Percentiles rank a stretch among this genome's conserved stretches.
Evolutionary conservation across 92 coral and sea anemone species (phyloP).

Genomic region (Zoanthus gigantus): DNA sequence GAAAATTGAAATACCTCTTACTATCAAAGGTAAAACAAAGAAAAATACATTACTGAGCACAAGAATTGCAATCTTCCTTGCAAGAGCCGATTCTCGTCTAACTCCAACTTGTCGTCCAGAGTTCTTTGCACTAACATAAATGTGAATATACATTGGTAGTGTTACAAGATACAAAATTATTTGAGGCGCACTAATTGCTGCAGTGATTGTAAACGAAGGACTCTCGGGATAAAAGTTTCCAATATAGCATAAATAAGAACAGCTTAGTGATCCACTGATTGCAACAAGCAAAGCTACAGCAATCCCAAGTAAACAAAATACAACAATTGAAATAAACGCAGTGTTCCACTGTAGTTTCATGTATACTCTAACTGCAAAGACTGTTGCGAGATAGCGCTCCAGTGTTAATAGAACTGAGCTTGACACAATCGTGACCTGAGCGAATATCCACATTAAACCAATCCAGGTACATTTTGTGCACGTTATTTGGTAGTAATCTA

Average conservation of each 20-base stretch:
- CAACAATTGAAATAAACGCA: neutral
- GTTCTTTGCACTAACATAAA: neutral
- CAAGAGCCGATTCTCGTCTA: slow-evolving; percentile 21
- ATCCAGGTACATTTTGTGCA: slow-evolving; percentile 5
- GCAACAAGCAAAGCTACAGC: neutral
- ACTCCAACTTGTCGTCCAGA: neutral
- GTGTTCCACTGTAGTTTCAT: neutral
- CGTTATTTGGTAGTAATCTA: neutral
- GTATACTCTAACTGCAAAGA: neutral
- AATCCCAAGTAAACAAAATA: neutral
- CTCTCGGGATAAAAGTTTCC: slow-evolving; percentile 23
- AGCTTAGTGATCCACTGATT: neutral
- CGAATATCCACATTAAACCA: neutral
- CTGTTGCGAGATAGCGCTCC: slow-evolving; percentile 21
- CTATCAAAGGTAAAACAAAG: slow-evolving; percentile 2
- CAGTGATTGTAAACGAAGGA: neutral
- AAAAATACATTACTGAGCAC: slow-evolving; percentile 25
- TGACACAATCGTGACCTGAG: slow-evolving; percentile 16
- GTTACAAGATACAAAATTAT: neutral
- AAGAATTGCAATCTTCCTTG: slow-evolving; percentile 32
- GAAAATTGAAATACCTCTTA: neutral
- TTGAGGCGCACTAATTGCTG: neutral
- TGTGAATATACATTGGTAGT: slow-evolving; percentile 13
- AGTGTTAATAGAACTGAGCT: slow-evolving; percentile 11
- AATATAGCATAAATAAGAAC: slow-evolving; percentile 20